These are phyloP conservation scores for Amphipoea oculea DNA, from an alignment of 2,888 invertebrate species.

Conservation along the genomic window DNA sequence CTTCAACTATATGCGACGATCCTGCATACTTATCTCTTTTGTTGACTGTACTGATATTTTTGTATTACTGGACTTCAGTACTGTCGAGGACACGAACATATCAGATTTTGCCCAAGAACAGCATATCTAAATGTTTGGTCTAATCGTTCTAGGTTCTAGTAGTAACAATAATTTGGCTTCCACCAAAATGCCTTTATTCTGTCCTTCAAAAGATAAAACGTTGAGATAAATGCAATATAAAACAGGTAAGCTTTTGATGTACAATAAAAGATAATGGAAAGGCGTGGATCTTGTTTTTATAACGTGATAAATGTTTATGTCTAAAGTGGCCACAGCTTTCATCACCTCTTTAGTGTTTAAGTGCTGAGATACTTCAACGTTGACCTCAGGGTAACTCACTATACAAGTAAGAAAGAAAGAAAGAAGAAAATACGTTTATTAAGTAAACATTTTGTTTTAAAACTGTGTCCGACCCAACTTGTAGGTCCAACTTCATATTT, in stretches of 20 bases:
- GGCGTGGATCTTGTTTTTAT: constrained; percentile 58
- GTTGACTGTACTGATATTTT: constrained; percentile 35
- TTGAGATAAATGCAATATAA: constrained; percentile 59
- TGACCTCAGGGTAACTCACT: constrained; percentile 14
- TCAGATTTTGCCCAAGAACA: constrained; percentile 25
- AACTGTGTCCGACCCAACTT: neutral
- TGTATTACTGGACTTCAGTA: constrained; percentile 20
- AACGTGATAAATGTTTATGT: constrained; percentile 59
- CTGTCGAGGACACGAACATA: constrained; percentile 9
- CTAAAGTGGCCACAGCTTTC: constrained; percentile 49
- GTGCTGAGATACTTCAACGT: constrained; percentile 22
- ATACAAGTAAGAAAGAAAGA: too few species aligned
- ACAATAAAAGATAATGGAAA: constrained; percentile 62
- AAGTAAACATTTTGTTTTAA: neutral
- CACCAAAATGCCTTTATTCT: constrained; percentile 42
- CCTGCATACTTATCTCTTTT: too few species aligned
- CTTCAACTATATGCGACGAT: too few species aligned
- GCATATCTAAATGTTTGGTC: constrained; percentile 39
- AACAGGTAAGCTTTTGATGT: constrained; percentile 60
- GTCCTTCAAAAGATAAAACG: constrained; percentile 56
- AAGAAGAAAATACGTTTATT: too few species aligned
- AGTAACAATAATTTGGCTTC: constrained; percentile 38
- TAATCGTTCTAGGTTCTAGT: constrained; percentile 28
- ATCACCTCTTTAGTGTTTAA: constrained; percentile 50
- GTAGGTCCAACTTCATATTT: neutral